Conservation (phyloP, 2,113 vertebrate genomes). For the Galemys pyrenaicus region DNA sequence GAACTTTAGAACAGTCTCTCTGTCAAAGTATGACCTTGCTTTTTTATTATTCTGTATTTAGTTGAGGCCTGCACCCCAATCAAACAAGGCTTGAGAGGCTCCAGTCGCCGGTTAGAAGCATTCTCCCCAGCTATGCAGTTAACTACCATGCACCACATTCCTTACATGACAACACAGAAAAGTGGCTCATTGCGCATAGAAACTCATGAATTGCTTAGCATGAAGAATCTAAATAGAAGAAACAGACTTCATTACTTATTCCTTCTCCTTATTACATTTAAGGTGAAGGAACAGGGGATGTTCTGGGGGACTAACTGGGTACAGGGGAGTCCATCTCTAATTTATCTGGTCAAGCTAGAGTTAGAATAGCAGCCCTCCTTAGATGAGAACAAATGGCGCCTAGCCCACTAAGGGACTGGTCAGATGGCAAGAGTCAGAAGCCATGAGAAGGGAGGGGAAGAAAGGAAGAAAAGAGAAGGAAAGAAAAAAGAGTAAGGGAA, state of each 20-base stretch:
- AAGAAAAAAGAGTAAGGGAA: neutral
- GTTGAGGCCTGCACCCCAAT: neutral
- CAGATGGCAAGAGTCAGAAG: neutral
- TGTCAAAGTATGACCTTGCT: neutral
- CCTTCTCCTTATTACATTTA: neutral
- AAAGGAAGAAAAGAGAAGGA: neutral
- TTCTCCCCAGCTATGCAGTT: neutral
- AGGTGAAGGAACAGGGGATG: too few relatives aligned
- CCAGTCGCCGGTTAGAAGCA: neutral
- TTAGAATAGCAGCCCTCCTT: neutral
- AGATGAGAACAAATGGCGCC: fast-evolving
- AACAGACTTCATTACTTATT: neutral
- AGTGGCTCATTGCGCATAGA: neutral
- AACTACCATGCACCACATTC: neutral
- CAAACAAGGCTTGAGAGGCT: neutral
- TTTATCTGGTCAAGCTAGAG: neutral
- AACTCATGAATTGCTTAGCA: neutral
- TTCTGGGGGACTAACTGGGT: neutral
- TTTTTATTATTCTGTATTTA: neutral
- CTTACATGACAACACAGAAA: neutral
- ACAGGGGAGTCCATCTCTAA: neutral
- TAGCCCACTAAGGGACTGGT: neutral
- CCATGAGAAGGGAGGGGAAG: neutral
- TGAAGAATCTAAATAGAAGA: neutral
- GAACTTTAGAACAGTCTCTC: neutral